Base-by-base conservation (phyloP, 2,888 invertebrate genomes). In the Lasioglossum villosulum region DNA sequence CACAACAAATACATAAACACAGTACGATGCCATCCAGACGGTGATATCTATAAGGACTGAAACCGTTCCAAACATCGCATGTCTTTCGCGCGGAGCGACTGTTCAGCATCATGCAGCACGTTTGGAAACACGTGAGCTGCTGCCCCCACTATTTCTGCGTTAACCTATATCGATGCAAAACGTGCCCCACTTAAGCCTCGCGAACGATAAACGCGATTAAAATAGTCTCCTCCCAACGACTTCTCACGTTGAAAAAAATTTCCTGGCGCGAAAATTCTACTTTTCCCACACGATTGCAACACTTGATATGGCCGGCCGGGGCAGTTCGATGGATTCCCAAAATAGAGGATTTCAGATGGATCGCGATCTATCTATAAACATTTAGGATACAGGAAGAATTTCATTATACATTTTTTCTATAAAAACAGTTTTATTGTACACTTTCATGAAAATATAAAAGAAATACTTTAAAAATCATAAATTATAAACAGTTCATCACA, bases 101-200 rank as follows among this genome's bases (percentile, higher is more conserved):
- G 86, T 81, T 77, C 80, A 82, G 82, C 84, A 85, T 86, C 83
- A 81, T 71, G 68, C 84, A 83, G 90, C 90, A 89, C 90, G 90
- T 90, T 90, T 73, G 68, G 80, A 80, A 83, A 90, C 90, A 91
- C 90, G 90, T 91, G 90, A 90, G 86, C 39, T 39, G 70, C 1
- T 74, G 45, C 82, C 86, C 88, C 86, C 83, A 68, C 86, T 76
- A 48, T 37, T 66, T 63, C 73, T 42, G 12, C 56, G 68, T 75
- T 74, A 87, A 86, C 86, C 88, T 87, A 56, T 56, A 89, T 87
- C 78, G 77, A 77, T 79, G 73, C 75, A 75, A 80, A 87, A 83
- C 72, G 84, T 83, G 83, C 80, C 80, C 85, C 82, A 81, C 83
- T 84, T 83, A 81, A 66, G 14, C 78, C 56, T 34, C 76, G 34